These are phyloP conservation scores for Melinaea marsaeus DNA, from an alignment of 2,888 invertebrate genomes.

Conservation along the genomic window DNA sequence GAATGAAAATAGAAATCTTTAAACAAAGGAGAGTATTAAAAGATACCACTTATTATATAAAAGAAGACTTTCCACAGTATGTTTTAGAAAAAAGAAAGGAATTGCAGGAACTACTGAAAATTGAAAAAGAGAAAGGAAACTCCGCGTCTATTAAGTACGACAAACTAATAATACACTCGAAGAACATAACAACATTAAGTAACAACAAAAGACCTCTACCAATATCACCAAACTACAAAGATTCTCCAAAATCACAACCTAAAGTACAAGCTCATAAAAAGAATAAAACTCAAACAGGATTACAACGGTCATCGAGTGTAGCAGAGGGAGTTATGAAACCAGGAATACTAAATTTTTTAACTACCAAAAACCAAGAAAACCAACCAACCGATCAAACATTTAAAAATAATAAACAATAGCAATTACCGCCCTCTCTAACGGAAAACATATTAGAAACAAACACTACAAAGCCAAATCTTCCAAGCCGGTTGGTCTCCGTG, in stretches of 20 bases:
- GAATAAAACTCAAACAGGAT: conserved; percentile 16
- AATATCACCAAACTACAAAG: too few relatives aligned
- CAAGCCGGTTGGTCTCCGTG: too few relatives aligned
- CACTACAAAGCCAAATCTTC: too few relatives aligned
- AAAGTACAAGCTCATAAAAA: conserved; percentile 15
- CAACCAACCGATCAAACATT: too few relatives aligned
- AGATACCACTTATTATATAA: conserved; percentile 5
- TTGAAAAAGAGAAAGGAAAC: conserved; percentile 15
- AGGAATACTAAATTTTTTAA: conserved; percentile 14
- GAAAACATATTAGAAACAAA: too few relatives aligned
- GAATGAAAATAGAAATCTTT: background rate
- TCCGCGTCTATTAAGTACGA: too few relatives aligned
- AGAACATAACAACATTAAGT: too few relatives aligned
- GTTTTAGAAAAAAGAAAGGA: background rate
- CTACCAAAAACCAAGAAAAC: background rate
- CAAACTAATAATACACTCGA: too few relatives aligned
- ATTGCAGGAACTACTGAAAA: conserved; percentile 13
- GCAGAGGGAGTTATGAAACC: conserved; percentile 13
- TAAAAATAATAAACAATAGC: too few relatives aligned
- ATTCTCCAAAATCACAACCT: background rate
- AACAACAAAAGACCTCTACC: too few relatives aligned
- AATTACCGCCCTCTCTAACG: too few relatives aligned
- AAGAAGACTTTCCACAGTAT: conserved; percentile 14
- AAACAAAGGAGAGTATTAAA: conserved; percentile 2
- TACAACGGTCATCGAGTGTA: conserved; percentile 8